These are phyloP conservation scores for Trematocara zebra DNA, from an alignment of 2,113 vertebrate species.

Conservation along the genomic window DNA sequence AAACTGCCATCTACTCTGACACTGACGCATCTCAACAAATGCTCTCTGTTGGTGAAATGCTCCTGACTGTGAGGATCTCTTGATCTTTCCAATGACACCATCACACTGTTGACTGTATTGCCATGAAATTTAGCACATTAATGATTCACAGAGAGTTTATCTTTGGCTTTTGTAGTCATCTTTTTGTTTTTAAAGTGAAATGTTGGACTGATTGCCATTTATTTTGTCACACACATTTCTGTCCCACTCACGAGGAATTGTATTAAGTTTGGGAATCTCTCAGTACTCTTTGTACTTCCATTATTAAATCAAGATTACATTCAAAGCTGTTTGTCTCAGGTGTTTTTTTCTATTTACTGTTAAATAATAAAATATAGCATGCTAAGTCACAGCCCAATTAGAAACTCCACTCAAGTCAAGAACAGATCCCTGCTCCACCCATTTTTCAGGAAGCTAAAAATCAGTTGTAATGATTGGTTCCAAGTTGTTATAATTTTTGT, in stretches of 20 bases:
- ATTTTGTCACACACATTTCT: accelerated
- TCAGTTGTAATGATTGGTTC: background rate
- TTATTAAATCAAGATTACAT: background rate
- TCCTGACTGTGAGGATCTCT: background rate
- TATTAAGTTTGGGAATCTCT: background rate
- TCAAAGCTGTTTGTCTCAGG: background rate
- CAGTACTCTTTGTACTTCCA: background rate
- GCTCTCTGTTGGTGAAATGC: background rate
- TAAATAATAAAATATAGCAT: background rate
- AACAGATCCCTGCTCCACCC: background rate
- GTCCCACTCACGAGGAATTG: background rate
- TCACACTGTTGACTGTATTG: background rate
- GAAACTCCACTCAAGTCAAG: background rate
- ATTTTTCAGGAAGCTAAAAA: background rate
- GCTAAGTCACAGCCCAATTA: background rate
- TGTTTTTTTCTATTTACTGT: background rate
- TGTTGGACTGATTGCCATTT: background rate
- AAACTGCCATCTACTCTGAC: accelerated
- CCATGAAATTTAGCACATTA: background rate
- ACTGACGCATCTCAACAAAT: background rate
- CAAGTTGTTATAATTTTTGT: background rate
- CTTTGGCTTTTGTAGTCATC: background rate
- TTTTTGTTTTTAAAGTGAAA: background rate
- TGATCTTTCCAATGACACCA: background rate
- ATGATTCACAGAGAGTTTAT: background rate